A percentile compares a stretch with the other conserved stretches of the same genome.
These are phyloP conservation scores for Oligia strigilis DNA, from an alignment of 2,888 invertebrate genomes.

Conservation along the genomic window DNA sequence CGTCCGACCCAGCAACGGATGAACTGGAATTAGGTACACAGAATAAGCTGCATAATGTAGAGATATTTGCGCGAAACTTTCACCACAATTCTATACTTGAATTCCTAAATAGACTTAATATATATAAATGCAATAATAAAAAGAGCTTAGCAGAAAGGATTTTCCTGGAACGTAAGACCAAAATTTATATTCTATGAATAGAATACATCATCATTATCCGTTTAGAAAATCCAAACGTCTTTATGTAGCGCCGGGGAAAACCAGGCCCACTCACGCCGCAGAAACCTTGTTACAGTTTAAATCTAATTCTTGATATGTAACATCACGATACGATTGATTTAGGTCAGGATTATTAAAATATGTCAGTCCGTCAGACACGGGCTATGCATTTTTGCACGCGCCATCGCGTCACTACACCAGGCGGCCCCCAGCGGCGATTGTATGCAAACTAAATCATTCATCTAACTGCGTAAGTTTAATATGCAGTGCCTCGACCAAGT, in stretches of 20 bases:
- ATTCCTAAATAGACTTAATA: slow-evolving; percentile 2
- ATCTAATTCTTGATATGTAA: slow-evolving; percentile 30
- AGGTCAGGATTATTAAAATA: slow-evolving; percentile 72
- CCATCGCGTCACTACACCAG: slow-evolving; percentile 68
- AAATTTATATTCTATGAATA: slow-evolving; percentile 1
- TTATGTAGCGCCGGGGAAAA: slow-evolving; percentile 22
- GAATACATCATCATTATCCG: not conserved
- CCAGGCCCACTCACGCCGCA: not conserved
- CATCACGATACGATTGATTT: slow-evolving; percentile 43
- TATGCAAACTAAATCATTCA: slow-evolving; percentile 82
- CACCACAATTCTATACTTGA: slow-evolving; percentile 33
- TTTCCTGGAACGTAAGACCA: slow-evolving; percentile 5
- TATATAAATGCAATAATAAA: not conserved
- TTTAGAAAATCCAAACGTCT: slow-evolving; percentile 21
- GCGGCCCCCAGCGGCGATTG: slow-evolving; percentile 75
- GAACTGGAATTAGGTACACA: slow-evolving; percentile 47
- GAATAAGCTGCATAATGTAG: slow-evolving; percentile 37
- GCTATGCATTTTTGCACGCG: slow-evolving; percentile 83
- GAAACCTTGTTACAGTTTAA: slow-evolving; percentile 30
- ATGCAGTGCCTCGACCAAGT: slow-evolving; percentile 66
- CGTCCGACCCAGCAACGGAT: slow-evolving; percentile 35
- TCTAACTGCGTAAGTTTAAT: slow-evolving; percentile 71
- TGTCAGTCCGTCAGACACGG: slow-evolving; percentile 55
- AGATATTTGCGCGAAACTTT: slow-evolving; percentile 48
- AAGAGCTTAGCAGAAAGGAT: not conserved